Percentiles rank a stretch among this genome's conserved stretches.
Evolutionary conservation across 2,113 vertebrate genomes (phyloP).

Genomic region (Lepus timidus): DNA sequence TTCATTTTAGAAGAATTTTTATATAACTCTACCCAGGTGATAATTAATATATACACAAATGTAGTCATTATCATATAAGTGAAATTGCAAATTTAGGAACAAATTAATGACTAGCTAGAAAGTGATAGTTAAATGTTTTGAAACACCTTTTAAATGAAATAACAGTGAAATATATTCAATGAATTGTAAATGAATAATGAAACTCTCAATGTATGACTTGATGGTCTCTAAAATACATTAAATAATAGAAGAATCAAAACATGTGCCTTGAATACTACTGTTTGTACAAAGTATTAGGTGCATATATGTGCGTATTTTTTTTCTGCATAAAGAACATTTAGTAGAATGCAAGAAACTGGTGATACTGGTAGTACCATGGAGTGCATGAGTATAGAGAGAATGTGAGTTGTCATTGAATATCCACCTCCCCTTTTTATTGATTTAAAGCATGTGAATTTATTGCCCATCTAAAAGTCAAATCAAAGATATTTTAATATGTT

Average conservation of each 20-base stretch:
- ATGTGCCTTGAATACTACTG: background rate
- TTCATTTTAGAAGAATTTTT: background rate
- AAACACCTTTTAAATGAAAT: background rate
- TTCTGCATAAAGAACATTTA: background rate
- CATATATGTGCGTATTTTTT: background rate
- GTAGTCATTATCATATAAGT: background rate
- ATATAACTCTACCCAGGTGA: background rate
- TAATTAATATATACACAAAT: background rate
- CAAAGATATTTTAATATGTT: background rate
- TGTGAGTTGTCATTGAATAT: background rate
- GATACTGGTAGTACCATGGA: background rate
- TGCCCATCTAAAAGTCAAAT: background rate
- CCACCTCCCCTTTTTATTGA: background rate
- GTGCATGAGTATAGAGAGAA: background rate
- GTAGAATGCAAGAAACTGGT: background rate
- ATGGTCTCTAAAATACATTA: background rate
- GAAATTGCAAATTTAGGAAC: background rate
- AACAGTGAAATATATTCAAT: background rate
- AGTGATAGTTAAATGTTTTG: background rate
- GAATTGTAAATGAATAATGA: background rate
- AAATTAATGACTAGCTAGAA: background rate
- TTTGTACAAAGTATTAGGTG: background rate
- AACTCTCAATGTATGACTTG: background rate
- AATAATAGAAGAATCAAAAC: background rate
- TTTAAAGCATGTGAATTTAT: background rate